Evolutionary conservation across 2,113 vertebrate species (phyloP).

Genomic region (Cynoglossus semilaevis): DNA sequence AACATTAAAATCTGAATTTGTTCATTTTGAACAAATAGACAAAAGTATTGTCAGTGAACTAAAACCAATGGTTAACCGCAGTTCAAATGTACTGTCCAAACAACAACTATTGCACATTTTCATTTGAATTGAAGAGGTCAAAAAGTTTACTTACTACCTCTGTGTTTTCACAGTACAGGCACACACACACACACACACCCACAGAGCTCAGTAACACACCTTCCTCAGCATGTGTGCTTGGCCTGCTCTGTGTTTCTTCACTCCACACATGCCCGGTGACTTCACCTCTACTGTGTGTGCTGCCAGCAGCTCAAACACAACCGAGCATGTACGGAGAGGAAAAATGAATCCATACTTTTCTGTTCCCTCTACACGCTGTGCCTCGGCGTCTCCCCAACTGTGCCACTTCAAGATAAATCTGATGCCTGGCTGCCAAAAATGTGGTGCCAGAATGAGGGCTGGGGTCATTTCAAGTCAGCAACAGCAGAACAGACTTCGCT

Average conservation of each 20-base stretch:
- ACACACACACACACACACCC: too few relatives aligned
- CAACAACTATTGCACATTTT: too few relatives aligned
- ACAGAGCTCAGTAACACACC: too few relatives aligned
- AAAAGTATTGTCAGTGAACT: too few relatives aligned
- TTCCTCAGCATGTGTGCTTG: not conserved
- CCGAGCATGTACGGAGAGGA: slow-evolving; percentile 28
- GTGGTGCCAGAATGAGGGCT: slow-evolving; percentile 36
- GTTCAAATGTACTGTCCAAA: too few relatives aligned
- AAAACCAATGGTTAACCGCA: too few relatives aligned
- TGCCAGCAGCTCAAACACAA: slow-evolving; percentile 55
- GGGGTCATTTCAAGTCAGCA: slow-evolving; percentile 30
- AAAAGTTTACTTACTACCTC: too few relatives aligned
- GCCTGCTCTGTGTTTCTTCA: slow-evolving; percentile 26
- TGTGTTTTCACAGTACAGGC: too few relatives aligned
- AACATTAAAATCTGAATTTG: too few relatives aligned
- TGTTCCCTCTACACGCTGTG: slow-evolving; percentile 20
- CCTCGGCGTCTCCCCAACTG: slow-evolving; percentile 29
- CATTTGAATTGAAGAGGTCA: too few relatives aligned
- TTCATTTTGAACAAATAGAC: too few relatives aligned
- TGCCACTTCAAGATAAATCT: slow-evolving; percentile 45
- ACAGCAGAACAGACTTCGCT: not conserved
- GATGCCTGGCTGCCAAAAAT: slow-evolving; percentile 48
- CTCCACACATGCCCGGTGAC: slow-evolving; percentile 35
- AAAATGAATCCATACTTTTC: slow-evolving; percentile 51
- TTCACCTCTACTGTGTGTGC: slow-evolving; percentile 42